Percentiles rank a stretch among this genome's conserved stretches.
Evolutionary conservation across 2,797 vertebrate genomes (phyloP).

Genomic region (Smutsia gigantea): DNA sequence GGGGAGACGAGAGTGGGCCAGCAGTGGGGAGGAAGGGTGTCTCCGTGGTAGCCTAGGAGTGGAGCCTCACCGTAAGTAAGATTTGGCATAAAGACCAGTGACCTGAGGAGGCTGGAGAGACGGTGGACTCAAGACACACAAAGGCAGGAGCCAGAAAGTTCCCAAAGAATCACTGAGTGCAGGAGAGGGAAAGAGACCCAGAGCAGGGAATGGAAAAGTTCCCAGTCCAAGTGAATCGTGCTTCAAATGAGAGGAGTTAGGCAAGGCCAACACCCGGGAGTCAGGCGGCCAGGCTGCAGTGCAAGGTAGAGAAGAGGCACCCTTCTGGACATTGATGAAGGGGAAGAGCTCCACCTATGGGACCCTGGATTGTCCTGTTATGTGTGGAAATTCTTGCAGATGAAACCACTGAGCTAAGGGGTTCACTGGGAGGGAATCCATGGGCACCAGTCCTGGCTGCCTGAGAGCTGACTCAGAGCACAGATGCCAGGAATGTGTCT

Average conservation of each 20-base stretch:
- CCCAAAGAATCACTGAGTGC: neutral
- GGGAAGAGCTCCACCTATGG: neutral
- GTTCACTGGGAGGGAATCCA: neutral
- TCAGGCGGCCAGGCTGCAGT: neutral
- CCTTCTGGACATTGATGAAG: neutral
- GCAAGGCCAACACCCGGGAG: rapidly evolving
- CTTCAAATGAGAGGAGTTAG: neutral
- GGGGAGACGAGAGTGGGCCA: neutral
- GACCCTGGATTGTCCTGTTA: too few species aligned
- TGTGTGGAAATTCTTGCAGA: neutral
- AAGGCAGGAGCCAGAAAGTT: neutral
- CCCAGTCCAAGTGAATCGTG: rapidly evolving
- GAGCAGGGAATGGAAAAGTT: neutral
- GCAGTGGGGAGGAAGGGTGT: rapidly evolving
- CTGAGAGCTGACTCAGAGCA: neutral
- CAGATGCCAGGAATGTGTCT: neutral
- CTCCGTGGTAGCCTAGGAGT: rapidly evolving
- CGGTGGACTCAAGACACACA: rapidly evolving
- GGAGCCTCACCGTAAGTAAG: rapidly evolving
- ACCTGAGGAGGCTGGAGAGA: neutral
- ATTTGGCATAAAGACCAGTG: neutral
- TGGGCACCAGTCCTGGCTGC: too few species aligned
- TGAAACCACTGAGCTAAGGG: neutral
- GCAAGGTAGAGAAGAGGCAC: rapidly evolving
- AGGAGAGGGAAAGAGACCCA: too few species aligned